Base-by-base conservation (phyloP, 2,797 vertebrate genomes). In the Rhinophrynus dorsalis region DNA sequence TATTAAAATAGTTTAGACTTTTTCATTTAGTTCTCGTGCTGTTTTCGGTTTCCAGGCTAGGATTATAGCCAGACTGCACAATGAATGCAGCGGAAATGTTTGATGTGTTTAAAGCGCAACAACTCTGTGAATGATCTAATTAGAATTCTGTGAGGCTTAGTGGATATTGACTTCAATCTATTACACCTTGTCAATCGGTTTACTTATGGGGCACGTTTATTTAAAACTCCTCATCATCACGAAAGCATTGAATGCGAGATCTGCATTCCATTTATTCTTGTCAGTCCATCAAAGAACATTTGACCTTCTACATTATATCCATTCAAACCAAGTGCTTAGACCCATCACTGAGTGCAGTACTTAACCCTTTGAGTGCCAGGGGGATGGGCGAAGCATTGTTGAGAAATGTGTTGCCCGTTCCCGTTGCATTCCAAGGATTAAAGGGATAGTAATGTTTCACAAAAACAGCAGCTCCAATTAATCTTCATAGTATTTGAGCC, bases 141-240 rank as follows among this genome's bases (percentile, higher is more conserved):
- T 51, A 51, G 47, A 51, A 51, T 51, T 27, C 47, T 51, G 13
- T 12, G 24, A 27, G 47, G 23, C 47, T 51, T 51, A 51, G 47
- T 27, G 8, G 12, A 15, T 27, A 27, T 51, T 51, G 47, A 51
- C 47, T 27, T 27, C 12, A 51, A 51, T 51, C 45, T 48, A 51
- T 51, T 51, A 27, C 7, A 51, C 47, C 47, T 51, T 29, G 47
- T 51, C 47, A 51, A 51, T 51, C 23, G 27, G 24, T 51, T 51
- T 51, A 51, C 27, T 51, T 51, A 51, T 51, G 47, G 23, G 24
- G 12, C 47, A 29, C 12, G 47, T 15, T 51, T 51, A 51, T 51
- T 51, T 51, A 13, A 27, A 51, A 51, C 47, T 51, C n/a, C 29
- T 27, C 27, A 12, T 51, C 47, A 51, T 13, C 3, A 3, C 10